Evolutionary conservation across 2,888 invertebrate genomes (phyloP), one percentile per base, ranked within the genome.

Genomic region (Microplitis deprimator): DNA sequence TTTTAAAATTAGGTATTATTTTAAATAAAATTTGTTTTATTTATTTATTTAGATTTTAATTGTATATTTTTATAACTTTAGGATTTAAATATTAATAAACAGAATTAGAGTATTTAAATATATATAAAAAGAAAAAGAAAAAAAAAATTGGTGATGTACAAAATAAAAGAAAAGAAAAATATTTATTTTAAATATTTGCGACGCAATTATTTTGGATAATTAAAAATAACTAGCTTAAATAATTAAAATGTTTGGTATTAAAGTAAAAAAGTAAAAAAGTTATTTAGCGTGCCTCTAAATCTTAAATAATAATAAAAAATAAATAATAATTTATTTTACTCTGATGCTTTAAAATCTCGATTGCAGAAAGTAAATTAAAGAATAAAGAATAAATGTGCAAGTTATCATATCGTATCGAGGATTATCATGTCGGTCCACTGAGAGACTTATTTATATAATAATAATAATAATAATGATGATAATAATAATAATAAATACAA

Each of bases 301-400:
- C 13, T 39, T 39, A 17, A 50, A 59, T 17, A 64, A 40, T 17
- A 64, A 38, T 40, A 70, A 41, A 41, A 41, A 20, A 40, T 5
- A 6, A 73, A 73, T 17, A 73, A 61, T 13, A 73, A 68, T 60
- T 29, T 60, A 38, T 73, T 29, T 40, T 62, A 62, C 29, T 38
- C 17, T 39, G 38, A 38, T 68, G 38, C 50, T 73, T 73, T 16
- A 17, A n/a, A 65, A 73, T 68, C 69, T 77, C 73, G 73, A 69
- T 77, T 77, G 17, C 73, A 77, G 77, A 77, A 60, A 39, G 69
- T 73, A 77, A 65, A 39, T 69, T 59, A 74, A 73, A 64, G 70
- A 69, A 50, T 65, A 73, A 69, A 50, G 13, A 50, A 13, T 10
- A 50, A 50, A 13, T 50, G 50, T 10, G 13, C 13, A 64, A 64